phyloP scores from a whole-genome alignment of 2,113 vertebrate genomes.

The Pseudonaja textilis region DNA sequence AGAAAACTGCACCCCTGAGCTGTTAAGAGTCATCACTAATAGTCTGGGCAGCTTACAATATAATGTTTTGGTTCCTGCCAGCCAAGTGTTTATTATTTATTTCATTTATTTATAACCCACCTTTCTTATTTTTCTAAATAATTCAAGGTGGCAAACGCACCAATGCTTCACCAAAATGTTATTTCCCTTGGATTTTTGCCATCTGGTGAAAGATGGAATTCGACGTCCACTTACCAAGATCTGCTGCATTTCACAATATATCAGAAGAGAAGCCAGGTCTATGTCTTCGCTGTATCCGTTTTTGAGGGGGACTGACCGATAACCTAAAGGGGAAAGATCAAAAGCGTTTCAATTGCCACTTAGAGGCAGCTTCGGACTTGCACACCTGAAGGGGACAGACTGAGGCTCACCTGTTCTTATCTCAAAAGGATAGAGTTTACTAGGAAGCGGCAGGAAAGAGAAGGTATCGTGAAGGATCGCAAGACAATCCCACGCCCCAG shows the following conservation, averaged over 20 bases:
- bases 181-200: background rate
- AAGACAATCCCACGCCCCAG: conserved; percentile 23
- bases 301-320: conserved; percentile 89
- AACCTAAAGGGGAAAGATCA: conserved; percentile 71
- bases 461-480: background rate
- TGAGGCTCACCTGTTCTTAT: conserved; percentile 17
- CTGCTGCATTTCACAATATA: conserved; percentile 83
- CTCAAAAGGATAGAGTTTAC: conserved; percentile 26
- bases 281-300: conserved; percentile 89
- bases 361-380: background rate
- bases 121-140: background rate
- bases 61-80: no score
- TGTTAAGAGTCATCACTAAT: background rate
- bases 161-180: background rate
- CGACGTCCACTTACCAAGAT: conserved; percentile 77
- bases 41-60: background rate
- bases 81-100: background rate
- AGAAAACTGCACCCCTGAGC: background rate
- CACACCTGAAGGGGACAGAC: background rate
- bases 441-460: conserved; percentile 25
- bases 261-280: conserved; percentile 89
- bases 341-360: background rate
- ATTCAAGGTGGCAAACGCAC: background rate
- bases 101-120: background rate
- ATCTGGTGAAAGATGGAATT: background rate